Percentiles rank a stretch among this genome's conserved stretches.
These are phyloP conservation scores for Ctenochaetus hawaiiensis DNA, from an alignment of 2,797 vertebrate genomes.

Conservation along the genomic window DNA sequence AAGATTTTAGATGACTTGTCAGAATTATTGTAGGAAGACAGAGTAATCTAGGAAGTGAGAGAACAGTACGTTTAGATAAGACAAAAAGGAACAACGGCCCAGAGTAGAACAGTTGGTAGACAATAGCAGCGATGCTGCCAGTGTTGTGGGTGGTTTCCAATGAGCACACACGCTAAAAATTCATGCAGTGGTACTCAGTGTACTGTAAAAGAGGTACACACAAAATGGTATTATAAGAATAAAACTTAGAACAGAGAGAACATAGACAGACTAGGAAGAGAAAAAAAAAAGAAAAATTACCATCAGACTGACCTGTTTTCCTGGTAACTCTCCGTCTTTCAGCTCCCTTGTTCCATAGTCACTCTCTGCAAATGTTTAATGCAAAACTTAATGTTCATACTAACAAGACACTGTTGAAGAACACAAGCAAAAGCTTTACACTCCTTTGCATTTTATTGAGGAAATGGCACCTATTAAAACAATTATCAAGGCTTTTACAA, in stretches of 20 bases:
- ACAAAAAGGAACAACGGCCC: conserved; percentile 19
- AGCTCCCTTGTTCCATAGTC: conserved; percentile 73
- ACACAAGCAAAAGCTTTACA: conserved; percentile 1
- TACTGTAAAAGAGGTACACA: conserved; percentile 17
- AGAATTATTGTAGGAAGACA: not conserved
- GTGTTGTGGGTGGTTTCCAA: conserved; percentile 23
- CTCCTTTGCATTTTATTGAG: not conserved
- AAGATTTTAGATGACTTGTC: conserved; percentile 22
- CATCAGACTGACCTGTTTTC: conserved; percentile 74
- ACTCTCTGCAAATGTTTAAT: conserved; percentile 74
- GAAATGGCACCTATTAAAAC: not conserved
- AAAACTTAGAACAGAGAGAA: conserved; percentile 5
- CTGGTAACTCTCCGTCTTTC: conserved; percentile 69
- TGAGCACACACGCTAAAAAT: conserved; percentile 32
- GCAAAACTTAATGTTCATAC: conserved; percentile 27
- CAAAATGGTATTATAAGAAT: conserved; percentile 6
- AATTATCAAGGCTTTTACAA: conserved; percentile 15
- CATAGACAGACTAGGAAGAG: not conserved
- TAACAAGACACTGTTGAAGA: not conserved
- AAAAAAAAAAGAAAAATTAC: not conserved
- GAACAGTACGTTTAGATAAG: not conserved
- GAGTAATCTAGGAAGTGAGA: not conserved
- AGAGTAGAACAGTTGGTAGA: conserved; percentile 19
- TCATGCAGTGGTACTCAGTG: not conserved
- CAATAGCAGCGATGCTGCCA: conserved; percentile 19